Evolutionary conservation across 2,888 invertebrate genomes (phyloP), one percentile per base, ranked within the genome.

Genomic region (Noctua janthe): DNA sequence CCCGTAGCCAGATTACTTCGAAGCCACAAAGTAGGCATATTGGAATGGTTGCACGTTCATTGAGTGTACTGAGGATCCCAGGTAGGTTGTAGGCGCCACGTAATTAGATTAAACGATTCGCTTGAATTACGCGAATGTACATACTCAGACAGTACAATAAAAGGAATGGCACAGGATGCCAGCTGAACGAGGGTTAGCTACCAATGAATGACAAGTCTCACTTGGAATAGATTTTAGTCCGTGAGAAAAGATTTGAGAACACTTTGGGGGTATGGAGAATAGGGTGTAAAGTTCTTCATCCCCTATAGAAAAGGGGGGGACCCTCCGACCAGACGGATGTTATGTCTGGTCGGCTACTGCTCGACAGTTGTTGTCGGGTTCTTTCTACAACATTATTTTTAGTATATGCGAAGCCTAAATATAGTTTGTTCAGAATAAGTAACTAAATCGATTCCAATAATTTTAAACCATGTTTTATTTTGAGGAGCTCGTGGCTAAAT

Each of bases 61-160:
- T 90, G 80, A 89, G 76, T 77, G 76, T 54, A 43, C 39, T 64
- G 17, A 35, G 15, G 35, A 1, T 79, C 77, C 71, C 67, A 71
- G 75, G 80, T 78, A 77, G 62, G 75, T 73, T 62, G 71, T 76
- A 90, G 90, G 92, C 91, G 92, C 92, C 92, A 90, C 78, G 82
- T 92, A 93, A 92, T 92, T 91, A 91, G 89, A 91, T 91, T 89
- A 92, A 93, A 91, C 82, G 91, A 82, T 91, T 91, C 83, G 64
- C 82, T 90, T 88, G 90, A 90, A 91, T 84, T 89, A 86, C 82
- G 74, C 54, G 83, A 82, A 85, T 84, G 86, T 87, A 84, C 87
- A 84, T 90, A 84, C 88, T 67, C 89, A 90, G 90, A 90, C 90
- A 49, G 62, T 66, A 82, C 78, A 85, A 89, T 88, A 85, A 88